Base-by-base conservation (phyloP, 2,113 vertebrate genomes). In the Podarcis raffonei region DNA sequence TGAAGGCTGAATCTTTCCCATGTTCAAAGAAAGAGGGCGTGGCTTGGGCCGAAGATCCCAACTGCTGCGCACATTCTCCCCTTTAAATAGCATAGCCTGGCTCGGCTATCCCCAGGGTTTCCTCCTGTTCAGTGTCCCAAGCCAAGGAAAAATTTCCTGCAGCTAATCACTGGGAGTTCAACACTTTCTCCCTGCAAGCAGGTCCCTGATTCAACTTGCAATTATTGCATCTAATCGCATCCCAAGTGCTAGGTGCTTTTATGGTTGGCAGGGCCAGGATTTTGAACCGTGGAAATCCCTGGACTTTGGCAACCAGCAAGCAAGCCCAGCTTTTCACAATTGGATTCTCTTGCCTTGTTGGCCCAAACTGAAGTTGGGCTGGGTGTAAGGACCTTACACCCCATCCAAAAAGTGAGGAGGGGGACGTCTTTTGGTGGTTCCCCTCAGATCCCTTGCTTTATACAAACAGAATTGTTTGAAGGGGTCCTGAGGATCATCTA, bases 1-100 rank as follows among this genome's bases (percentile, higher is more conserved):
- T 90, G 94, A 89, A 93, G 93, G 92, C 87, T 87, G 90, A 91
- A 93, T 94, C 76, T 88, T 75, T 3, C 89, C 89, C 91, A 65
- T 53, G 0, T 92, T 76, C 32, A 90, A 92, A 89, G 53, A 85
- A 92, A 89, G 89, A 85, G 87, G 85, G 81, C 53, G 86, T 90
- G 87, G 88, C 3, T 11, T 88, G 66, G 86, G 91, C 87, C 62
- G 85, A 91, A 87, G 91, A 94, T 87, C 89, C 71, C 84, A 88
- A 90, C 83, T 90, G 11, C 83, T 91, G 15, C 35, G 27, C 83
- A 87, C 93, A 81, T 66, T 72, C 59, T 59, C 32, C 42, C 25
- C 57, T 32, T 81, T 81, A 87, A 89, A 84, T 91, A 83, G 37
- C 65, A 90, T 83, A 39, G 85, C 69, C 23, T 81, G 11, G 75